Evolutionary conservation across 2,797 vertebrate genomes (phyloP).

Genomic region (Sarcoramphus papa): DNA sequence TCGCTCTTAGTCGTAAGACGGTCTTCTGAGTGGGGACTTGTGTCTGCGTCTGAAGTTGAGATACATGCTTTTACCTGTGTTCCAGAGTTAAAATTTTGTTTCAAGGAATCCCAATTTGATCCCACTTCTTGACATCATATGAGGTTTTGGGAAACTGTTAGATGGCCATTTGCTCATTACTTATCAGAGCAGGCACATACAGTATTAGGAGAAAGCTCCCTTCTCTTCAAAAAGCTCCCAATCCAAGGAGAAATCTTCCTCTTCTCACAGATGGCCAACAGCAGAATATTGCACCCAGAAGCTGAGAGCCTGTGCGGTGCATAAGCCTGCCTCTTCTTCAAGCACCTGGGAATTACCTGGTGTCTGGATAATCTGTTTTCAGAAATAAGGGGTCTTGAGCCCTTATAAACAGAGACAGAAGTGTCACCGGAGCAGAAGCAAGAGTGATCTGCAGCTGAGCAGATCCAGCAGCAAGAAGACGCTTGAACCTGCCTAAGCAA

Average conservation of each 20-base stretch:
- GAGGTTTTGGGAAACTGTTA: not conserved
- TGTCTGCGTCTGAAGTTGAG: not conserved
- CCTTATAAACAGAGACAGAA: not conserved
- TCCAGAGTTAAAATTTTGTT: not conserved
- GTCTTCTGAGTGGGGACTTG: not conserved
- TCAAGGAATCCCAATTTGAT: not conserved
- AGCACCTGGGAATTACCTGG: not conserved
- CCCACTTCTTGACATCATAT: not conserved
- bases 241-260: not conserved
- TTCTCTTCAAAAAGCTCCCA: not conserved
- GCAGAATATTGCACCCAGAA: not conserved
- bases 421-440: not conserved
- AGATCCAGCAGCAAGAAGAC: not conserved
- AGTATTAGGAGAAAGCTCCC: not conserved
- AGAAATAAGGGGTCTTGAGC: not conserved
- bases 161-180: not conserved
- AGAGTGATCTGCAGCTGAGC: not conserved
- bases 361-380: not conserved
- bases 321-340: not conserved
- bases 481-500: not conserved
- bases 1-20: not conserved
- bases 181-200: fast-evolving
- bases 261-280: not conserved
- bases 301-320: not conserved
- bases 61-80: not conserved